Conservation (phyloP, 2,888 invertebrate genomes). For the Orthosia cruda region DNA sequence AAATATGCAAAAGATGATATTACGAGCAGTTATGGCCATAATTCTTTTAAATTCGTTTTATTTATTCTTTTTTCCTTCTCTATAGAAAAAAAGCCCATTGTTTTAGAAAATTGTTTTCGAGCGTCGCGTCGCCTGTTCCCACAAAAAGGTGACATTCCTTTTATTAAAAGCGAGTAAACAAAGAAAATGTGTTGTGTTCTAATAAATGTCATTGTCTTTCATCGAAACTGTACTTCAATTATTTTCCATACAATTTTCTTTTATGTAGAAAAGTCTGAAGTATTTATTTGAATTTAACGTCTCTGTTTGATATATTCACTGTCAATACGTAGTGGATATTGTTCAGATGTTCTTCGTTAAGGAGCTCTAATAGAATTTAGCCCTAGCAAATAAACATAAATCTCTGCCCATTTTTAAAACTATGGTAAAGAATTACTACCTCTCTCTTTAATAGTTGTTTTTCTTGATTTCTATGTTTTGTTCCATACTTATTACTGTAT, state of each 20-base stretch:
- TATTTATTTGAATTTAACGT: conserved; percentile 2
- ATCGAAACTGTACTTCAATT: conserved; percentile 19
- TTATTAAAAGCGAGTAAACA: conserved; percentile 60
- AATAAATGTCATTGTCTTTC: conserved; percentile 45
- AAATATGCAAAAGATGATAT: conserved; percentile 51
- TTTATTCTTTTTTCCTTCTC: conserved; percentile 21
- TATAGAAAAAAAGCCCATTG: conserved; percentile 34
- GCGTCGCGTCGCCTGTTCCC: conserved; percentile 20
- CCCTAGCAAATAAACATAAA: too few species aligned
- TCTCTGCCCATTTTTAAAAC: too few species aligned
- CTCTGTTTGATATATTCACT: too few species aligned
- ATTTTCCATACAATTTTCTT: conserved; percentile 18
- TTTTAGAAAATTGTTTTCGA: conserved; percentile 50
- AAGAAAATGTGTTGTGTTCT: conserved; percentile 52
- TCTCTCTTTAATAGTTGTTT: too few species aligned
- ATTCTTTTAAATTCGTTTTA: conserved; percentile 41
- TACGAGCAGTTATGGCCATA: conserved; percentile 27
- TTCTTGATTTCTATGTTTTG: too few species aligned
- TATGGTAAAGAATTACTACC: too few species aligned
- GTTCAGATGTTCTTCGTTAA: too few species aligned
- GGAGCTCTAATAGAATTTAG: too few species aligned
- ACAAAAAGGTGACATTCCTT: conserved; percentile 51
- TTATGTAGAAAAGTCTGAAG: conserved; percentile 10
- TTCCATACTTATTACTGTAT: too few species aligned
- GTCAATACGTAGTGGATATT: too few species aligned